Evolutionary conservation across 1,140 invertebrate species (phyloP).

Genomic region (Ganaspis sp.): DNA sequence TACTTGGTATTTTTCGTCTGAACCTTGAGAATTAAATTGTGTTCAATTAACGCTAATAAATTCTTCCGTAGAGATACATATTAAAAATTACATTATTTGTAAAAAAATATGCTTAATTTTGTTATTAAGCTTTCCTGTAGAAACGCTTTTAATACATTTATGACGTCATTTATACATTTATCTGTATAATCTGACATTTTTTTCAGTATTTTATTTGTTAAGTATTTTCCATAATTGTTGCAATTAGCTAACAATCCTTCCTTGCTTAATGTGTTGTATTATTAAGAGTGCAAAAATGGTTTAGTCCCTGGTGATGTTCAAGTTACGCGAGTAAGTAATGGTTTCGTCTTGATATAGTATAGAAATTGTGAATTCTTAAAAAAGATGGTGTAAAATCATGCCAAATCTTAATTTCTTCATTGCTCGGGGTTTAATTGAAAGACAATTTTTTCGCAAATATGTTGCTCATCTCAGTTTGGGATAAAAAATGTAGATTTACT

Average conservation of each 20-base stretch:
- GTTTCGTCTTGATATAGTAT: no score
- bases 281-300: not conserved
- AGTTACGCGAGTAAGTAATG: no score
- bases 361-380: no score
- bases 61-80: not conserved
- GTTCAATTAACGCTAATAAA: not conserved
- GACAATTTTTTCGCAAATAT: no score
- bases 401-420: no score
- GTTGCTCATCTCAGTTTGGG: no score
- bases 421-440: no score
- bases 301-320: not conserved
- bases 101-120: not conserved
- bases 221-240: not conserved
- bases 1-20: not conserved
- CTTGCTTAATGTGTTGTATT: not conserved
- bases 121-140: not conserved
- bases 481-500: no score
- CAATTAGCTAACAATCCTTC: not conserved
- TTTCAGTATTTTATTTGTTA: not conserved
- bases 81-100: not conserved
- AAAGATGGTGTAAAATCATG: not conserved
- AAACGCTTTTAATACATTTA: not conserved
- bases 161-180: conserved; percentile 20
- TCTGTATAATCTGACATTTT: not conserved
- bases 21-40: not conserved